A percentile compares a stretch with the other conserved stretches of the same genome.
These are phyloP conservation scores for Drosophila elegans DNA, from an alignment of 1,140 invertebrate species.

Conservation along the genomic window DNA sequence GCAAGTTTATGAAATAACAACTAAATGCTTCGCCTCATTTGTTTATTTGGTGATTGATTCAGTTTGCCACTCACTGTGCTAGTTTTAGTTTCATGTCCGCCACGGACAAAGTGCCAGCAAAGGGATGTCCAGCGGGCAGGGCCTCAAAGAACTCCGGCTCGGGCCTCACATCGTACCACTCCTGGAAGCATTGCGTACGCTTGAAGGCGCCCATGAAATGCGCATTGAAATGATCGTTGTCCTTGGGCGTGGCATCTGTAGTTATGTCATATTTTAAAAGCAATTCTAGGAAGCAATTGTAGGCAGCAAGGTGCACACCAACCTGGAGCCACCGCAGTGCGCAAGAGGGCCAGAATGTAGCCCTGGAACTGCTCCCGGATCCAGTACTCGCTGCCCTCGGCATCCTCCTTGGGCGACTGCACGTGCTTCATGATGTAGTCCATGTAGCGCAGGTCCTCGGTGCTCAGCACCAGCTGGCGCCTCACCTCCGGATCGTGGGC, in stretches of 20 bases:
- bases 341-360: conserved; percentile 95
- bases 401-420: conserved; percentile 91
- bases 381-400: conserved; percentile 97
- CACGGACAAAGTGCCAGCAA: conserved; percentile 89
- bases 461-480: conserved; percentile 93
- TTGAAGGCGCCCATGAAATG: conserved; percentile 94
- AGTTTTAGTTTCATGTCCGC: conserved; percentile 97
- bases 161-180: conserved; percentile 90
- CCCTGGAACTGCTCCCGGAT: conserved; percentile 96
- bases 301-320: neutral
- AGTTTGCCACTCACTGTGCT: conserved; percentile 89
- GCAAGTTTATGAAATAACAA: too few species aligned
- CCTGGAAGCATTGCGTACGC: conserved; percentile 94
- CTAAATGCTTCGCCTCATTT: too few species aligned
- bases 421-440: conserved; percentile 96
- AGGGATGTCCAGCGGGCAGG: conserved; percentile 58
- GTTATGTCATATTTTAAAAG: neutral
- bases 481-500: conserved; percentile 93
- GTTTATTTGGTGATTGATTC: too few species aligned
- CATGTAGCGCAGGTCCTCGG: conserved; percentile 97
- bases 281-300: neutral
- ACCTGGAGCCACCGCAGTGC: conserved; percentile 92
- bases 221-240: conserved; percentile 95
- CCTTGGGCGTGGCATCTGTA: conserved; percentile 88
- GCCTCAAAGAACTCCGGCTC: conserved; percentile 86